Conservation (phyloP, 1,140 invertebrate genomes). For the Leguminivora glycinivorella region DNA sequence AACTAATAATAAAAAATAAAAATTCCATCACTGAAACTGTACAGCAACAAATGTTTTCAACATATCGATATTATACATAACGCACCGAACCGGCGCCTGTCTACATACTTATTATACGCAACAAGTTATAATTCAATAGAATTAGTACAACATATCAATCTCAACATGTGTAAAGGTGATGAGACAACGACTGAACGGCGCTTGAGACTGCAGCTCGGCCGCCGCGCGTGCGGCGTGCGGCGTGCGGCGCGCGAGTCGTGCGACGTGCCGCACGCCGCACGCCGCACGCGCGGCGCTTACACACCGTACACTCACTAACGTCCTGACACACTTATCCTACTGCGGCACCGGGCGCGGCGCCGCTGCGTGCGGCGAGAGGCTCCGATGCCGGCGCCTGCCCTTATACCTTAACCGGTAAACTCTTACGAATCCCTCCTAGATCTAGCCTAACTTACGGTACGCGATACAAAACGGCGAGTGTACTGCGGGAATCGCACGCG, state of each 20-base stretch:
- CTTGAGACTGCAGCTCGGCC: conserved; percentile 33
- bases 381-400: conserved; percentile 1
- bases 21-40: conserved; percentile 61
- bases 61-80: conserved; percentile 49
- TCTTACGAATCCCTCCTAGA: conserved; percentile 6
- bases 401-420: background rate
- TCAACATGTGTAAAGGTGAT: conserved; percentile 78
- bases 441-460: conserved; percentile 6
- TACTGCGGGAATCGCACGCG: conserved; percentile 45
- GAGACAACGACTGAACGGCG: conserved; percentile 65
- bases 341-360: background rate
- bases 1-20: conserved; percentile 67
- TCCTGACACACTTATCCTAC: conserved; percentile 10
- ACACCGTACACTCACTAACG: conserved; percentile 14
- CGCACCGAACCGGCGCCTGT: conserved; percentile 45
- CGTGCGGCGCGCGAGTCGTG: conserved; percentile 14
- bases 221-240: conserved; percentile 30
- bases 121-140: conserved; percentile 79
- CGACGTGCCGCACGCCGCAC: conserved; percentile 23
- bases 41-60: conserved; percentile 62
- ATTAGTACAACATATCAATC: conserved; percentile 78
- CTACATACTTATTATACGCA: conserved; percentile 74
- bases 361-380: background rate
- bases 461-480: conserved; percentile 35
- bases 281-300: conserved; percentile 2